Evolutionary conservation across 2,113 vertebrate species (phyloP).

Genomic region (Propithecus coquereli): DNA sequence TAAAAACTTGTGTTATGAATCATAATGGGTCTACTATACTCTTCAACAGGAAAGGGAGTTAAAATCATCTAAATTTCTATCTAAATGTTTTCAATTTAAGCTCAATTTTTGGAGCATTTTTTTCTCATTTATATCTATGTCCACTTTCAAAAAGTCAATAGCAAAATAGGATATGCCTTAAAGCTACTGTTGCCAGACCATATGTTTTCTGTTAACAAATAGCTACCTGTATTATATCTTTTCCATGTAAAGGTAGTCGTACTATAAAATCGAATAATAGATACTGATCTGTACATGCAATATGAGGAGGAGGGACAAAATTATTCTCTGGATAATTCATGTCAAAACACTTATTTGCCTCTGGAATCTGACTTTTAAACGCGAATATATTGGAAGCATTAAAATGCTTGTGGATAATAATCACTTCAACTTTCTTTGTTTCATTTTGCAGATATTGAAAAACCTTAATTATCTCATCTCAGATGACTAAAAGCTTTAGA

Average conservation of each 20-base stretch:
- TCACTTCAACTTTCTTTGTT: neutral
- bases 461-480: neutral
- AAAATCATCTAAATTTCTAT: neutral
- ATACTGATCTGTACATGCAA: neutral
- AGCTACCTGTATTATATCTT: neutral
- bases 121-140: neutral
- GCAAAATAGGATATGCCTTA: neutral
- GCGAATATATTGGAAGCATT: neutral
- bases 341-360: neutral
- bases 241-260: neutral
- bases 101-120: neutral
- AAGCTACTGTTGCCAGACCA: neutral
- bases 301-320: neutral
- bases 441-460: neutral
- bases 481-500: neutral
- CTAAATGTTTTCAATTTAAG: neutral
- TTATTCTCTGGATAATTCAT: neutral
- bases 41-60: neutral
- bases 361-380: neutral
- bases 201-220: neutral
- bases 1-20: neutral
- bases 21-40: neutral
- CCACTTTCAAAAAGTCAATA: neutral
- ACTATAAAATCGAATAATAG: neutral
- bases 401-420: conserved; percentile 14